Evolutionary conservation across 1,140 invertebrate species (phyloP), one percentile per base, ranked within the genome.

Genomic region (Uloborus diversus): DNA sequence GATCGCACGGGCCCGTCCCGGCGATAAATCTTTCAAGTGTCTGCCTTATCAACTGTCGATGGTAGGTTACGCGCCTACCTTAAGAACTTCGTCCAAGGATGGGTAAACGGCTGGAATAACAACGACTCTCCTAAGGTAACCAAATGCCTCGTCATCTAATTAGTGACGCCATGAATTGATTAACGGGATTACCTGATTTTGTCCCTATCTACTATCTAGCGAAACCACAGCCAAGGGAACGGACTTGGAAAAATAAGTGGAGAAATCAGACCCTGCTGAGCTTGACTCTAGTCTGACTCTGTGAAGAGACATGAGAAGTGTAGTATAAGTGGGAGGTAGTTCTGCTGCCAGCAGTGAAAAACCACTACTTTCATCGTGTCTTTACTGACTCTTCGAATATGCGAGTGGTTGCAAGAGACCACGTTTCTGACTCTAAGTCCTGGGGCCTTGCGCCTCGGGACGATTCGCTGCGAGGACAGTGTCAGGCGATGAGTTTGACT

Each of bases 21-120:
- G 89, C 91, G 91, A 92, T 89, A 89, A 87, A 90, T 93, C 92
- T 90, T 93, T 93, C 91, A 93, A 94, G 92, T 93, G 89, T 93
- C 92, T 94, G 92, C 91, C 92, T 90, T 93, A 94, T 93, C 92
- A 93, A 92, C 91, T 93, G 88, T 87, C 49, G 49, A 4, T 4
- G 9, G 49, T 53, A 53, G 4, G 49, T 53, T 53, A 53, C 49
- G n/a, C 1, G 91, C 90, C 90, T 92, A 92, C 91, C 91, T 84
- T 81, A 83, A 83, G 82, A 83, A 80, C 81, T 84, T 83, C 83
- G 82, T 27, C 71, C 75, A 84, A 84, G 82, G 76, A 82, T 76
- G 30, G 61, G 91, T 92, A 92, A 92, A 92, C 90, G 90, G 91
- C 90, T 89, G 90, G 91, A 92, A 90, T 91, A 92, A 92, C 91